Conservation (phyloP, 2,797 vertebrate species). For the Jordanella pulchra region DNA sequence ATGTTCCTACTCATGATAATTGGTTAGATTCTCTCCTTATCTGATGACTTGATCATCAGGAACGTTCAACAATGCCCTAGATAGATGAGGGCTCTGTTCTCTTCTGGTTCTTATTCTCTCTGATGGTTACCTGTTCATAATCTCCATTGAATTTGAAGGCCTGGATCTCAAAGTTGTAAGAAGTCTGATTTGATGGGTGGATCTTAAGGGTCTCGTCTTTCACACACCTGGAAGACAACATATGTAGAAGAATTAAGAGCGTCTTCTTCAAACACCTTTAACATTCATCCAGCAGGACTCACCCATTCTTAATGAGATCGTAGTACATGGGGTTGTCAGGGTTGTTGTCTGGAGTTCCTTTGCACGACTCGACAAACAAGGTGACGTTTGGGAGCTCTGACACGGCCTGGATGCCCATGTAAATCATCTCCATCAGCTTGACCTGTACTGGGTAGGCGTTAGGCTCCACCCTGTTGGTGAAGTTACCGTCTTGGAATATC, state of each 20-base stretch:
- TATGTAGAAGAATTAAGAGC: background rate
- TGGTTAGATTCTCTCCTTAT: too few species aligned
- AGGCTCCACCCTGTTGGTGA: constrained; percentile 39
- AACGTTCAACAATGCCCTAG: background rate
- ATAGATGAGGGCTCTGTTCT: too few species aligned
- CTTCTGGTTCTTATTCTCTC: background rate
- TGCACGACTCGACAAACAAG: constrained; percentile 80
- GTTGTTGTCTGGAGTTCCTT: constrained; percentile 73
- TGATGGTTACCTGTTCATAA: constrained; percentile 75
- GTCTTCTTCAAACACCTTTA: background rate
- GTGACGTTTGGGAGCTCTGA: constrained; percentile 63
- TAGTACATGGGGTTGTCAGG: constrained; percentile 64
- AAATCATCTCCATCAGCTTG: constrained; percentile 65
- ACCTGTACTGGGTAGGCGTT: constrained; percentile 72
- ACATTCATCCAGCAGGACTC: constrained; percentile 15
- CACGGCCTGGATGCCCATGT: constrained; percentile 72
- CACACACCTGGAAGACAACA: constrained; percentile 60
- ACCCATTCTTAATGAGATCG: constrained; percentile 75
- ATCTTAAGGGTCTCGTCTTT: constrained; percentile 64
- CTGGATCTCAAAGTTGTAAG: constrained; percentile 71
- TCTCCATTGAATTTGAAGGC: constrained; percentile 78
- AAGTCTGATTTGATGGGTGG: constrained; percentile 14
- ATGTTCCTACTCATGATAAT: too few species aligned
- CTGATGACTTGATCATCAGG: background rate
- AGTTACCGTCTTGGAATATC: constrained; percentile 59